Base-by-base conservation (phyloP, 2,113 vertebrate species). In the Poeciliopsis prolifica region DNA sequence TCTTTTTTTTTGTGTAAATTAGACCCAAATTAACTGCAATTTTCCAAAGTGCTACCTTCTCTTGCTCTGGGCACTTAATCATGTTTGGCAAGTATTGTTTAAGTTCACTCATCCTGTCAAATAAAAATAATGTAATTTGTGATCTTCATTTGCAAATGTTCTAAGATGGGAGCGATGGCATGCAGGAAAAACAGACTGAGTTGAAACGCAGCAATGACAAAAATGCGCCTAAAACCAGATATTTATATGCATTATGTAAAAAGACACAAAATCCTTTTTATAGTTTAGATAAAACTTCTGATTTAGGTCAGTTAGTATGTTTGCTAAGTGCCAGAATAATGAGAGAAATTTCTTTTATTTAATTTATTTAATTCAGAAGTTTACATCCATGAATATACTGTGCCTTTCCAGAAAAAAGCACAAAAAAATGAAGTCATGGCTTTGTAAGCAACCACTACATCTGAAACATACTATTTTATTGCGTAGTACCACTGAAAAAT, bases 1-100 rank as follows among this genome's bases (percentile, higher is more conserved):
- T 77, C 65, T 64, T 77, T 86, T 77, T 76, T 76, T 74, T 80
- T 78, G 5, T 51, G 66, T 65, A 86, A 95, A 93, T 92, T 92
- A 92, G 84, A 91, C 76, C 51, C 80, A 88, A 93, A 94, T 94
- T 91, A 94, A 90, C 86, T 90, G 78, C 84, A 94, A 94, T 94
- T 94, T 94, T 91, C 87, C 71, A 92, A 95, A 95, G 84, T 91
- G 87, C 87, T 90, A 87, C 89, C 90, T 92, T 88, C 40, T 66
- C 71, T 28, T 40, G 76, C 70, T 82, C 83, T 70, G 79, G 79
- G 82, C 75, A 85, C 85, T 92, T 85, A 86, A 92, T 94, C 88
- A 86, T 75, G 78, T 83, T 87, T 87, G 76, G 89, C 79, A 91
- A 84, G 81, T 65, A 87, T 89, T 90, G 86, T 92, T 93, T 90